Percentiles rank a stretch among this genome's conserved stretches.
These are phyloP conservation scores for Xanthia icteritia DNA, from an alignment of 2,888 invertebrate genomes.

Conservation along the genomic window DNA sequence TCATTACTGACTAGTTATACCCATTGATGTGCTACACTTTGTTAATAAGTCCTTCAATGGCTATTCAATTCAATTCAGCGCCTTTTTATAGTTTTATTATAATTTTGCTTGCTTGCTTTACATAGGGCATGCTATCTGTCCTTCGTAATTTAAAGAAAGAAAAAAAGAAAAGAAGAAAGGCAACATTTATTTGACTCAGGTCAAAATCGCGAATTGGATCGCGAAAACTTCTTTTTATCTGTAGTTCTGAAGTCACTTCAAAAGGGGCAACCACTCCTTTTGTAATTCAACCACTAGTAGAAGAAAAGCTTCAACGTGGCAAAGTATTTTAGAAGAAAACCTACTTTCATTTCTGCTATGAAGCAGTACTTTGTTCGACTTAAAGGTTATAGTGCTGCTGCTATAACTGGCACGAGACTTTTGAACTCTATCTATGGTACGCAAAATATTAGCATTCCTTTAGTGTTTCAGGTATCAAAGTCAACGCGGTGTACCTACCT, in stretches of 20 bases:
- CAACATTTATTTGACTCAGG: too few species aligned
- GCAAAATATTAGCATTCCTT: neutral
- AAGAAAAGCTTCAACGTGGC: neutral
- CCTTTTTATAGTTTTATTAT: too few species aligned
- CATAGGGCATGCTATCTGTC: too few species aligned
- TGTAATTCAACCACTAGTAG: neutral
- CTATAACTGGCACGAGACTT: neutral
- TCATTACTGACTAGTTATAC: neutral
- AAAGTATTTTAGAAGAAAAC: neutral
- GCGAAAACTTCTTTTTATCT: too few species aligned
- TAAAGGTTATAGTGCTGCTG: too few species aligned
- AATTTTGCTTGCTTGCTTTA: neutral
- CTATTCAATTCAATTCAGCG: too few species aligned
- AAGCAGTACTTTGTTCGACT: neutral
- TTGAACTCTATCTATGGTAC: neutral
- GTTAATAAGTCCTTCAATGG: constrained; percentile 7
- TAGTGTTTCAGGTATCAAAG: neutral
- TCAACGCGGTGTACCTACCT: neutral
- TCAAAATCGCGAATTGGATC: too few species aligned
- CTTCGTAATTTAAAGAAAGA: too few species aligned
- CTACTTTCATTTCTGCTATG: neutral
- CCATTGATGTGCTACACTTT: constrained; percentile 13
- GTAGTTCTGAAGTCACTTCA: too few species aligned
- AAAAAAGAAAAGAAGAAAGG: too few species aligned
- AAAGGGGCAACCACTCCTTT: neutral